A percentile compares a stretch with the other conserved stretches of the same genome.
phyloP scores from a whole-genome alignment of 2,113 vertebrate species.

The Shinisaurus crocodilurus region DNA sequence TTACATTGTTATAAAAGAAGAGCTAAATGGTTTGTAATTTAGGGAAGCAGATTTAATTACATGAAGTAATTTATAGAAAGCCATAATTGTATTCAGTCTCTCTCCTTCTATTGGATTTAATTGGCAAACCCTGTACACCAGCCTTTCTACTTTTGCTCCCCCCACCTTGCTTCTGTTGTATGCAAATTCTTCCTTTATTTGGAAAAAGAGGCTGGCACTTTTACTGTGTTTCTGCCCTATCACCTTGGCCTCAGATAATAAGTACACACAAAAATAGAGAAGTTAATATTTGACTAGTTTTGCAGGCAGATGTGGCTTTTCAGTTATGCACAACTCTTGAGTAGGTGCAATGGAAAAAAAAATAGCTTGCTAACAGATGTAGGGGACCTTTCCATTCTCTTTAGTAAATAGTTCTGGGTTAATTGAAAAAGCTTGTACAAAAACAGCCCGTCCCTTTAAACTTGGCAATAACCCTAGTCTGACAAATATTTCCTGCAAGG shows the following conservation, averaged over 20 bases:
- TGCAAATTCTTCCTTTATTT: conserved; percentile 11
- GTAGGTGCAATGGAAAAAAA: not conserved
- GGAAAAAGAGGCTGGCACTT: not conserved
- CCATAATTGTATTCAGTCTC: conserved; percentile 45
- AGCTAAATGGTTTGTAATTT: conserved; percentile 70
- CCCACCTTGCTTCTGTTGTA: not conserved
- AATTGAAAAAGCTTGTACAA: not conserved
- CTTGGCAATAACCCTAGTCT: not conserved
- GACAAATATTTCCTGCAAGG: not conserved
- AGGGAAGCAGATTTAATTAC: conserved; percentile 71
- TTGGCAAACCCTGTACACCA: conserved; percentile 40
- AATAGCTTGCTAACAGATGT: not conserved
- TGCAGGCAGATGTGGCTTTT: not conserved
- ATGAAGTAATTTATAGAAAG: conserved; percentile 67
- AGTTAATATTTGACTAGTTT: not conserved
- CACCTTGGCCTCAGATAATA: not conserved
- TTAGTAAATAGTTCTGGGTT: not conserved
- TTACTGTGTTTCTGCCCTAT: not conserved
- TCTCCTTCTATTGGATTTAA: conserved; percentile 48
- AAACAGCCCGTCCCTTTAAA: not conserved
- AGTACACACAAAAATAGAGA: not conserved
- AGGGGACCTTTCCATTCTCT: not conserved
- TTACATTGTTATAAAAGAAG: conserved; percentile 64
- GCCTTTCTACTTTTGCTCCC: conserved; percentile 14
- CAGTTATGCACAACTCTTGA: not conserved